Evolutionary conservation across 2,113 vertebrate genomes (phyloP).

Genomic region (Trachemys scripta): DNA sequence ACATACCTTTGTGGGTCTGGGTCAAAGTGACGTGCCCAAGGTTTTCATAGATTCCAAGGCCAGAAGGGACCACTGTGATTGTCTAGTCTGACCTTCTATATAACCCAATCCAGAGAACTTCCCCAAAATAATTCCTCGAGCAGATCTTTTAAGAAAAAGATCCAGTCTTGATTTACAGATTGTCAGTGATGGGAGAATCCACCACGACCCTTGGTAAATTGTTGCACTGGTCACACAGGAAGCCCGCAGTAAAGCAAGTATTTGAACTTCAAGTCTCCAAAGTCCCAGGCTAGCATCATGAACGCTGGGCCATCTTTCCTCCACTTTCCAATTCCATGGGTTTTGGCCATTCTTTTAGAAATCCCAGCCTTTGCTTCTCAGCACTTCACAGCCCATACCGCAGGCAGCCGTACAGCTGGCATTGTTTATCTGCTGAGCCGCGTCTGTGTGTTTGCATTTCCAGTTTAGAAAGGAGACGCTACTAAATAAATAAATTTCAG

Average conservation of each 20-base stretch:
- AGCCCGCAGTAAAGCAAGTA: background rate
- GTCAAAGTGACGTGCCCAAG: background rate
- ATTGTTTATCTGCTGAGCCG: too few species aligned
- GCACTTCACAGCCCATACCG: rapidly evolving
- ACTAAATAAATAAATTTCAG: background rate
- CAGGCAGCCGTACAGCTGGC: rapidly evolving
- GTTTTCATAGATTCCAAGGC: background rate
- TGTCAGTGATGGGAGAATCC: background rate
- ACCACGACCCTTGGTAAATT: background rate
- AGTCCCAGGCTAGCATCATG: background rate
- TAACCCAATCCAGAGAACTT: background rate
- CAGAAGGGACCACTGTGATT: background rate
- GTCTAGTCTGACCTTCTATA: background rate
- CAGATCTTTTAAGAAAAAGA: background rate
- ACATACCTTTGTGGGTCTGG: background rate
- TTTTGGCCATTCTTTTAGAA: background rate
- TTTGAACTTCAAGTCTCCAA: background rate
- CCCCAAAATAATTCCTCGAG: background rate
- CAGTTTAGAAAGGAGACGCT: background rate
- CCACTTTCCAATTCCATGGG: background rate
- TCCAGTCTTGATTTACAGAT: background rate
- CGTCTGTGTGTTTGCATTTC: background rate
- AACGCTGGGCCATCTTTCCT: background rate
- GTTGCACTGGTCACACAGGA: background rate
- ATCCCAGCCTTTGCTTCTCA: background rate